phyloP scores from a whole-genome alignment of 2,113 vertebrate species.

The Pelmatolapia mariae region DNA sequence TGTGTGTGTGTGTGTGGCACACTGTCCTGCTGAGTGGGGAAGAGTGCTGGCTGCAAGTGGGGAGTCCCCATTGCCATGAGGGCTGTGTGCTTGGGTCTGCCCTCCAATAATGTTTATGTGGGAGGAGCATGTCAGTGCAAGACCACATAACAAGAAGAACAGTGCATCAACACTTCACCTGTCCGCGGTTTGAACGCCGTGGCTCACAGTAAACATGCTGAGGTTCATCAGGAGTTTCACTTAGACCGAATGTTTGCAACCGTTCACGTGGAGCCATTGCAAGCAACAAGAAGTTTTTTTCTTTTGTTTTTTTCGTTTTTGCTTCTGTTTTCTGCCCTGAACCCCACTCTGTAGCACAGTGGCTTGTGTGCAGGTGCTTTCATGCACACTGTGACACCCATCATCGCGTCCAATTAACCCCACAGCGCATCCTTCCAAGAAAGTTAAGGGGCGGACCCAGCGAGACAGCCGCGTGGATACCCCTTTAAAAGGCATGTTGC shows the following conservation, averaged over 20 bases:
- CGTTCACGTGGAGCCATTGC: background rate
- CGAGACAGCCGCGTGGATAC: constrained; percentile 19
- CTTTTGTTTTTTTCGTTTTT: background rate
- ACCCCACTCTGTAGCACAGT: background rate
- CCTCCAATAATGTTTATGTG: background rate
- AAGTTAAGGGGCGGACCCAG: constrained; percentile 11
- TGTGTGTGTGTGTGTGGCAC: accelerated
- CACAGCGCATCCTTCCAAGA: background rate
- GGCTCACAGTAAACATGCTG: background rate
- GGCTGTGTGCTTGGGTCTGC: background rate
- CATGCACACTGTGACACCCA: background rate
- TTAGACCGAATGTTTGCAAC: background rate
- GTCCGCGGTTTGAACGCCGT: accelerated
- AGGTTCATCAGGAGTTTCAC: background rate
- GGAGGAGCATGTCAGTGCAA: background rate
- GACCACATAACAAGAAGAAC: accelerated
- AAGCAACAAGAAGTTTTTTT: background rate
- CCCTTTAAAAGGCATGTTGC: constrained; percentile 64
- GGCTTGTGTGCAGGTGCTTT: background rate
- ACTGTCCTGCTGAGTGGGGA: background rate
- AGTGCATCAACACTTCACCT: background rate
- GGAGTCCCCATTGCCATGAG: background rate
- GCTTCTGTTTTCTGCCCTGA: background rate
- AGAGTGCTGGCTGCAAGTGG: background rate
- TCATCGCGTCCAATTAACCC: background rate